Conservation (phyloP, 2,113 vertebrate species). For the Lethenteron reissneri region DNA sequence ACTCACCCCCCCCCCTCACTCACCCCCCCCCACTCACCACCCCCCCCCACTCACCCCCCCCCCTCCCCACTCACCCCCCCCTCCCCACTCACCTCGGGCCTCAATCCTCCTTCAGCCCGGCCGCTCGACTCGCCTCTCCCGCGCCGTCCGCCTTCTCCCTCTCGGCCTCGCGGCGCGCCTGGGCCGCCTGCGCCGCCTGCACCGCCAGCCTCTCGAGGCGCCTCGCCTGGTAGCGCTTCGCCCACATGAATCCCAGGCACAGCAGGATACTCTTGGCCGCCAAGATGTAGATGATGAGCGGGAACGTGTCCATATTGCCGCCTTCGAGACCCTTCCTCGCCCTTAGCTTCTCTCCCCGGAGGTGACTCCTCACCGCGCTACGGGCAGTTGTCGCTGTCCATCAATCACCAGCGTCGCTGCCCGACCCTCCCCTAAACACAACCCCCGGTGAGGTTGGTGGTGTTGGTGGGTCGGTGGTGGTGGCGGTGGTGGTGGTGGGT, state of each 20-base stretch:
- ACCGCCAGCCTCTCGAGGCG: background rate
- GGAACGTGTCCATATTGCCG: background rate
- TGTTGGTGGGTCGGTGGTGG: too few relatives aligned
- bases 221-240: background rate
- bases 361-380: too few relatives aligned
- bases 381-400: too few relatives aligned
- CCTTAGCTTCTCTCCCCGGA: too few relatives aligned
- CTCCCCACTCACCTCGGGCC: background rate
- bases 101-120: background rate
- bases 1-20: too few relatives aligned
- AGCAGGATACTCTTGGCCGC: slow-evolving; percentile 2
- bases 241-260: background rate
- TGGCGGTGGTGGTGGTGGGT: too few relatives aligned
- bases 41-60: background rate
- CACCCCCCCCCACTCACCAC: too few relatives aligned
- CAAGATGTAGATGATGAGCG: background rate
- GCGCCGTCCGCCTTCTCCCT: background rate
- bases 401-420: too few relatives aligned
- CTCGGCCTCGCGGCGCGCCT: background rate
- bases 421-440: too few relatives aligned
- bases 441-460: too few relatives aligned
- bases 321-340: background rate
- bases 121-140: background rate
- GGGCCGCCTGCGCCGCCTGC: background rate
- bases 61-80: too few relatives aligned